Evolutionary conservation across 2,888 invertebrate genomes (phyloP).

Genomic region (Thysanoteuthis rhombus): DNA sequence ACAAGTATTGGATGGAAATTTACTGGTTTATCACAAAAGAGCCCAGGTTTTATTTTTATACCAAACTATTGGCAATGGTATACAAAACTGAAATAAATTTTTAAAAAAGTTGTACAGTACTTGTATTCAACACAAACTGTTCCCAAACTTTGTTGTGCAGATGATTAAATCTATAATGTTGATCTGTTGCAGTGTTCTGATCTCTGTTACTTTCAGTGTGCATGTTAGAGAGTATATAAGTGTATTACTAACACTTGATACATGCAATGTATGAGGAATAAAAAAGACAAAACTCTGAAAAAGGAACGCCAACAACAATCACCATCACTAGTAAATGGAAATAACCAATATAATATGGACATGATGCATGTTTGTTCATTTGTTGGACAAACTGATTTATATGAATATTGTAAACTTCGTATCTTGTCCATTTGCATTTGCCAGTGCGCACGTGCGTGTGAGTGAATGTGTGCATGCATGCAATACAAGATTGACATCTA

Average conservation of each 20-base stretch:
- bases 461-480: neutral
- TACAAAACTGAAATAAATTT: slow-evolving; percentile 1
- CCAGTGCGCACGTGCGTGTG: neutral
- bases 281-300: neutral
- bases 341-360: neutral
- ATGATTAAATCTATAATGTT: slow-evolving; percentile 30
- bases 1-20: slow-evolving; percentile 19
- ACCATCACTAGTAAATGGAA: neutral
- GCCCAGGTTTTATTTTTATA: slow-evolving; percentile 31
- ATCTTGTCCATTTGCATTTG: neutral
- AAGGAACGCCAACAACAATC: neutral
- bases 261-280: neutral
- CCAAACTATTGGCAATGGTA: slow-evolving; percentile 30
- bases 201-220: slow-evolving; percentile 15
- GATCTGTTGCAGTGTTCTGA: slow-evolving; percentile 23
- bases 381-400: neutral
- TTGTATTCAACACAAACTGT: slow-evolving; percentile 21
- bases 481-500: neutral
- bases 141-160: slow-evolving; percentile 27
- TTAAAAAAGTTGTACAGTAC: slow-evolving; percentile 25
- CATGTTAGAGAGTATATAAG: neutral
- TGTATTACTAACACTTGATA: neutral
- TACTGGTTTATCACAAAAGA: slow-evolving; percentile 29
- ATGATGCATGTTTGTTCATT: neutral
- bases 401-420: neutral